Evolutionary conservation across 2,888 invertebrate genomes (phyloP), one percentile per base, ranked within the genome.

Genomic region (Thalpophila matura): DNA sequence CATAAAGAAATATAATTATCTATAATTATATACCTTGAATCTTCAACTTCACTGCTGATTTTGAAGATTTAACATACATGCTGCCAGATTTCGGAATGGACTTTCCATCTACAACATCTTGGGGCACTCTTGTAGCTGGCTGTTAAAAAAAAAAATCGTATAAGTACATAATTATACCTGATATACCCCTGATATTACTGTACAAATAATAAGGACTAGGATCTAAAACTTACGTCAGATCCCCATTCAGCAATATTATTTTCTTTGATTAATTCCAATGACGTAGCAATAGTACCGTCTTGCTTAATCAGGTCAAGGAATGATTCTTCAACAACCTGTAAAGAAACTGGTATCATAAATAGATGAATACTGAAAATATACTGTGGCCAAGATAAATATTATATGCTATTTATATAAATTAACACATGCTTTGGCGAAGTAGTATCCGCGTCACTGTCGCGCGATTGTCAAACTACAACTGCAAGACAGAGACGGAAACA

Each of bases 181-280:
- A n/a, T n/a, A n/a, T n/a, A n/a, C n/a, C n/a, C n/a, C n/a, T n/a
- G n/a, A n/a, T n/a, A n/a, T n/a, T n/a, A n/a, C n/a, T n/a, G n/a
- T n/a, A n/a, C n/a, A n/a, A 20, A 18, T 18, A 24, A 22, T 24
- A 18, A n/a, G n/a, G n/a, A n/a, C n/a, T n/a, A 4, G 1, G 12
- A 27, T 4, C 6, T 35, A 10, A 46, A 26, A 95, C 95, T 95
- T 92, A 97, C 97, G 88, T 98, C 97, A 18, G 97, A 96, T 12
- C 98, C 98, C 99, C 99, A 99, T 53, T 96, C 94, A 26, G 97
- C 97, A 74, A 99, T 96, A 67, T 96, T 97, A 86, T 97, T 96
- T 75, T 97, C 96, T 63, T 95, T 95, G 49, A 98, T 96, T 4
- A 97, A 92, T 62, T 96, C 95, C 2, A 97, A 90, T 38, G 96